Base-by-base conservation (phyloP, 2,888 invertebrate species). In the Tipula helvola region DNA sequence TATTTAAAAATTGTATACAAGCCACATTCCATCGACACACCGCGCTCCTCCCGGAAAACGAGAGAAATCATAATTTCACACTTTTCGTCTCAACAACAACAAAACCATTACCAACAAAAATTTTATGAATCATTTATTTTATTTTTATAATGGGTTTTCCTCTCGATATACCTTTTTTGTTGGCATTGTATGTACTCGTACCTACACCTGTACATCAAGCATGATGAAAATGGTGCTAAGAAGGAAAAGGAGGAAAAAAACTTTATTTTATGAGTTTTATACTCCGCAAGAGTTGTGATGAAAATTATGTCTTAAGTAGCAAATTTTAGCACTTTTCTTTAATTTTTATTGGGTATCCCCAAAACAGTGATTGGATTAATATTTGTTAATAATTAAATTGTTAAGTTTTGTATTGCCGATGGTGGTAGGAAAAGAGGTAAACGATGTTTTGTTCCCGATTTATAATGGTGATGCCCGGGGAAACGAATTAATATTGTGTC, bases 71-170 rank as follows among this genome's bases (percentile, higher is more conserved):
- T 28, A 71, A 71, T 71, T 71, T 71, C 71, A 71, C 71, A 71
- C 71, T 71, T 71, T 71, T 71, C 71, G 2, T 71, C 52, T 57
- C 8, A 71, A 28, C 71, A 71, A 71, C 71, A 71, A 71, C 71
- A 28, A 10, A 10, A 12, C 0, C 2, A 28, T 28, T 28, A 28
- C 28, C 28, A 28, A 28, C 28, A 44, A n/a, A 57, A 71, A 71
- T 71, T 71, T 71, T 71, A 71, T 71, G 71, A 71, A 71, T 71
- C 71, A 71, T 71, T 71, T 71, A 71, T 71, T 71, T 71, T 71
- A 71, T 71, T 71, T 71, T 28, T 2, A 1, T 71, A 71, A 71
- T 71, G 28, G 71, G 71, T 28, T 71, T 71, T 18, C 71, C 28
- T 71, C 52, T 52, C 52, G 52, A 52, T 52, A n/a, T 52, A 71